Base-by-base conservation (phyloP, 1,140 invertebrate genomes). In the Ruditapes philippinarum region DNA sequence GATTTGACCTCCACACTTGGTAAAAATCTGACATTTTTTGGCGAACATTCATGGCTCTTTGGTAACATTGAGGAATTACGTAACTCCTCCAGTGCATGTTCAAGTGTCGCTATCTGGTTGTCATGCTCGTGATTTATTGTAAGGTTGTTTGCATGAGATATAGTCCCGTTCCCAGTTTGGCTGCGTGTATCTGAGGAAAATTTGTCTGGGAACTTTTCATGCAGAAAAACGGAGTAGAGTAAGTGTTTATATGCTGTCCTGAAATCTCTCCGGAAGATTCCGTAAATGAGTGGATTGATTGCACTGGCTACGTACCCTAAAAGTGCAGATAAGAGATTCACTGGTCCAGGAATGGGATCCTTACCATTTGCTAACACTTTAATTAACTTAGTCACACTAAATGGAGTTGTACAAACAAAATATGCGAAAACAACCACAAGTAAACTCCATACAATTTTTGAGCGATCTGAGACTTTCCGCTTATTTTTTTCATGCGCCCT, bases 351-450 rank as follows among this genome's bases (percentile, higher is more conserved):
- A n/a, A 96, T 73, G 19, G 91, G 40, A n/a, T 78, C 42, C 9
- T 87, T 70, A 0, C 89, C 33, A 1, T 62, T 25, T 0, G 49
- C 82, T 11, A 89, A 42, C 14, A 95, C 94, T 89, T 96, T 96
- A 73, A 95, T 92, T 0, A 96, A 92, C 84, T 96, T 96, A 22
- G 95, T 96, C 1, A 95, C 92, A 89, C 95, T 95, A 90, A 95
- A 96, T 12, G 95, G 95, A 1, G 95, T 95, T 93, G 95, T 94
- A 79, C 94, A 96, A 25, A 95, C 76, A 78, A 96, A 95, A 88
- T 94, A 96, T 0, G 94, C 91, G 12, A 92, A 25, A 0, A 95
- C 94, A 4, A 96, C 94, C 2, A 95, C 92, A 12, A 96, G 80
- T 4, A 96, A 90, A 79, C 95, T 95, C 0, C 91, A 91, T 9